Evolutionary conservation across 2,797 vertebrate genomes (phyloP).

Genomic region (Rhynchonycteris naso): DNA sequence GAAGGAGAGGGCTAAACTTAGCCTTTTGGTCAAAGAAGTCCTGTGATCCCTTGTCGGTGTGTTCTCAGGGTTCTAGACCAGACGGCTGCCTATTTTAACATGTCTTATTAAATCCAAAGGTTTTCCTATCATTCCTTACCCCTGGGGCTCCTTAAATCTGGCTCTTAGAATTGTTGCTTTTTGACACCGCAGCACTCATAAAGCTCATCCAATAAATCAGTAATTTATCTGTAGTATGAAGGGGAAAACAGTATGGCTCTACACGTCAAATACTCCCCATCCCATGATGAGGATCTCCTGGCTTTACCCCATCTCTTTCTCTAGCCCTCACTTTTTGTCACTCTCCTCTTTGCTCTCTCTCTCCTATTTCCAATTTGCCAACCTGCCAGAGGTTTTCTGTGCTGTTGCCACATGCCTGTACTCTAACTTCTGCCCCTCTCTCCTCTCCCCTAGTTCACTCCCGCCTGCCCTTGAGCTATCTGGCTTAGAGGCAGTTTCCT

Average conservation of each 20-base stretch:
- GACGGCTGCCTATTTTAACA: neutral
- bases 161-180: neutral
- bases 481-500: neutral
- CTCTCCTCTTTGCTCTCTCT: neutral
- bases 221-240: neutral
- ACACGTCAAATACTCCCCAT: neutral
- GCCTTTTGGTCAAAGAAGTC: neutral
- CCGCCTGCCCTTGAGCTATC: neutral
- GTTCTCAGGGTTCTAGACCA: neutral
- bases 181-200: neutral
- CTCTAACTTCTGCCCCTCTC: too few species aligned
- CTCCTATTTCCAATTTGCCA: neutral
- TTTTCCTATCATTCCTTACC: neutral
- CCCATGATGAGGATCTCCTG: neutral
- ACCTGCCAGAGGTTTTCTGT: fast-evolving
- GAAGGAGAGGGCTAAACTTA: neutral
- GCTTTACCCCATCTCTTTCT: neutral
- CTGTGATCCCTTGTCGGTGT: neutral
- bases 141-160: neutral
- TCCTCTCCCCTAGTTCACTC: neutral
- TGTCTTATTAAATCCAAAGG: neutral
- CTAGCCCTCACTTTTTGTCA: neutral
- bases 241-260: neutral
- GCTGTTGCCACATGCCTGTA: neutral
- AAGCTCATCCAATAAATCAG: neutral